Base-by-base conservation (phyloP, 2,888 invertebrate genomes). In the Drosophila fungiperda region DNA sequence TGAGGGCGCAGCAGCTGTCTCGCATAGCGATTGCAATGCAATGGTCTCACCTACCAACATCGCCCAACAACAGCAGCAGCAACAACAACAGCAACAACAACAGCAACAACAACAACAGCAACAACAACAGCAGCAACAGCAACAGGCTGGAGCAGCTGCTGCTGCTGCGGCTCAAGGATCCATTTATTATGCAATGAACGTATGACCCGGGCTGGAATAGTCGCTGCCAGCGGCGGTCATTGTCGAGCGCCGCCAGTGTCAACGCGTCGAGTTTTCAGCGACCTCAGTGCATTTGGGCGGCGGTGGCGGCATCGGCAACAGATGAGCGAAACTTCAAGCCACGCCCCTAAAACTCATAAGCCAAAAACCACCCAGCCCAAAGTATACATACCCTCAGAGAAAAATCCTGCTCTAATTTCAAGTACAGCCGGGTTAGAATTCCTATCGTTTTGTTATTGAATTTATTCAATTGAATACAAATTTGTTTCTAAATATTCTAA, bases 101-200 rank as follows among this genome's bases (percentile, higher is more conserved):
- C 82, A 72, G 0, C 80, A 78, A 0, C 82, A 82, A 0, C 83
- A 80, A 0, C 71, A 75, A 2, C 69, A 70, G 2, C 78, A 67
- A 0, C 69, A 57, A 1, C 79, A 73, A 4, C 72, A 62, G 7
- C 71, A 73, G 4, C 83, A 80, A 7, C 83, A 82, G 11, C 86
- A 77, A 57, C 81, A 82, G 62, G 36, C 57, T 29, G 85, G 50
- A 17, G 72, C 80, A 35, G 65, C 83, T 49, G 74, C 80, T 45
- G 65, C 84, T 50, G 79, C 88, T 23, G 74, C 81, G 48, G 65
- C 53, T 32, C 82, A 84, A 75, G 92, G 93, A 78, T 95, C 96
- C 45, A 94, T 97, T 40, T 97, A 96, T 92, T 97, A 97, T 91
- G 96, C 97, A 52, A 97, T 97, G 97, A 97, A 97, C 91, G 97